Conservation (phyloP, 92 coral and sea anemone species). For the Pocillopora meandrina region DNA sequence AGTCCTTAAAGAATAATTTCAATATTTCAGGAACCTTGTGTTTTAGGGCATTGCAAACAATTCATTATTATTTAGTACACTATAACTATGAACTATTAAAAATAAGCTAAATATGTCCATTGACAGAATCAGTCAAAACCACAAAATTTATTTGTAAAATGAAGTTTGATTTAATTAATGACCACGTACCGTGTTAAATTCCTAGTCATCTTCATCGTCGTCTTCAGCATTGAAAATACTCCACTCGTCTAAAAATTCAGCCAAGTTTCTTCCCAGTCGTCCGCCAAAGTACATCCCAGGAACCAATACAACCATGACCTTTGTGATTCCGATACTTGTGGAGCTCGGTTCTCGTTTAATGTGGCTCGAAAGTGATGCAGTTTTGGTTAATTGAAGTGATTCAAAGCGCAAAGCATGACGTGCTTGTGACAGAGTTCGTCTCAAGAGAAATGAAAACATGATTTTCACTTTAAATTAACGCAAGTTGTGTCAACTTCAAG, state of each 20-base stretch:
- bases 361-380: slow-evolving; percentile 26
- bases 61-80: no score
- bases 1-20: no score
- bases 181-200: no score
- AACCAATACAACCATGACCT: slow-evolving; percentile 43
- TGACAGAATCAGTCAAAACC: no score
- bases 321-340: slow-evolving; percentile 55
- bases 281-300: slow-evolving; percentile 84
- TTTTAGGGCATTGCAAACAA: no score
- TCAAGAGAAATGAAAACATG: slow-evolving; percentile 48
- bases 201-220: slow-evolving; percentile 77
- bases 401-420: slow-evolving; percentile 1
- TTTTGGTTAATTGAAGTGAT: slow-evolving; percentile 4
- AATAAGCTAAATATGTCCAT: no score
- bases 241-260: slow-evolving; percentile 86
- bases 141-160: no score
- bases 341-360: slow-evolving; percentile 51
- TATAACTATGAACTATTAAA: no score
- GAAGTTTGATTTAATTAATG: no score
- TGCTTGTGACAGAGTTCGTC: slow-evolving; percentile 28
- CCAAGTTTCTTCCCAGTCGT: slow-evolving; percentile 67
- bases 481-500: background rate
- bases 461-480: background rate
- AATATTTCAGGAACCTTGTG: no score
- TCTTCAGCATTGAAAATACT: slow-evolving; percentile 88